These are phyloP conservation scores for Chrysolina oricalcia DNA, from an alignment of 2,888 invertebrate species.

Conservation along the genomic window DNA sequence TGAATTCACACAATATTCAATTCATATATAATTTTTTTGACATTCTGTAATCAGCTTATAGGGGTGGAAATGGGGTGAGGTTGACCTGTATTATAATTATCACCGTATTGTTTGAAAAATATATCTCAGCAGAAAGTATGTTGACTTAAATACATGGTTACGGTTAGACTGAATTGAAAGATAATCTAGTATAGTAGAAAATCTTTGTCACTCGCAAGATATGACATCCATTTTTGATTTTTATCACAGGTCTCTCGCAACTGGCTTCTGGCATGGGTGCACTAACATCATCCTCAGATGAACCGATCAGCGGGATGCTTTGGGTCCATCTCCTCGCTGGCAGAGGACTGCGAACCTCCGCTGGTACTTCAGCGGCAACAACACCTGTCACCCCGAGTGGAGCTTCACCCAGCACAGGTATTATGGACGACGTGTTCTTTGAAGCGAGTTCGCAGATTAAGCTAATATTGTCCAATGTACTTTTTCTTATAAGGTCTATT, in stretches of 20 bases:
- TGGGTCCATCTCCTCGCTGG: slow-evolving; percentile 94
- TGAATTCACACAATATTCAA: no score
- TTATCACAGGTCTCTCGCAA: slow-evolving; percentile 70
- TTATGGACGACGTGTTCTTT: slow-evolving; percentile 60
- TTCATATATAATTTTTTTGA: no score
- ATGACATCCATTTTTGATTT: background rate
- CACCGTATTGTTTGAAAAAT: no score
- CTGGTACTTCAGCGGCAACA: slow-evolving; percentile 80
- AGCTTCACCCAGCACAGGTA: slow-evolving; percentile 67
- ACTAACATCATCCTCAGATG: slow-evolving; percentile 72
- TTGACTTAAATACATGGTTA: no score
- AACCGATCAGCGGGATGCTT: slow-evolving; percentile 87
- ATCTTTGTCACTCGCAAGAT: background rate
- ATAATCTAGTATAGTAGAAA: background rate
- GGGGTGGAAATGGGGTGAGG: no score
- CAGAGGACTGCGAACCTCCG: slow-evolving; percentile 85
- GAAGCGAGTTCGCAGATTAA: background rate
- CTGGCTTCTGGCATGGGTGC: slow-evolving; percentile 62
- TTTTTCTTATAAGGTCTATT: background rate
- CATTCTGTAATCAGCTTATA: no score
- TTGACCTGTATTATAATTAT: no score
- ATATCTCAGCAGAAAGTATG: no score
- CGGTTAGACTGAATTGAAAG: no score
- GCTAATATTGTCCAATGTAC: background rate
- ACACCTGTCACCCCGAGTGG: slow-evolving; percentile 79